Conservation (phyloP, 2,797 vertebrate species). For the Sternotherus odoratus region DNA sequence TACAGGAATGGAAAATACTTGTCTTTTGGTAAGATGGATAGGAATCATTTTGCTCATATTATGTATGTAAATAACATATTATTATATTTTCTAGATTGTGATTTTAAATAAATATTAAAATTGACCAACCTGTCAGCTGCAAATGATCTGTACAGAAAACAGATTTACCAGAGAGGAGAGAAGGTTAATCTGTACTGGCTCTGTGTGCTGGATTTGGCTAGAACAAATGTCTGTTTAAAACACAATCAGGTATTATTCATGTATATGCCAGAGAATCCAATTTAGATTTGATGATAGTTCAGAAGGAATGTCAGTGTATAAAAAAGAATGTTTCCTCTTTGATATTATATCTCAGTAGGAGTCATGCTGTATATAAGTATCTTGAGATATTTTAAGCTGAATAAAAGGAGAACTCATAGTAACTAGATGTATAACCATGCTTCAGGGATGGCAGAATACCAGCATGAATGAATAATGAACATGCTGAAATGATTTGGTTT, state of each 20-base stretch:
- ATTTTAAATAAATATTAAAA: neutral
- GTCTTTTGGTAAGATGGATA: neutral
- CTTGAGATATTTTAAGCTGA: neutral
- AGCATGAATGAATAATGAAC: neutral
- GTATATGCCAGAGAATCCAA: neutral
- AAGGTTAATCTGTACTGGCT: neutral
- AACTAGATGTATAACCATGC: neutral
- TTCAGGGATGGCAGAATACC: neutral
- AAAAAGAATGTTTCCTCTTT: neutral
- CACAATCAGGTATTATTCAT: neutral
- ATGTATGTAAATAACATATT: neutral
- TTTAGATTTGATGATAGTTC: neutral
- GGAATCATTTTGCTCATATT: neutral
- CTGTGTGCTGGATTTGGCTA: neutral
- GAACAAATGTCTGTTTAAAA: neutral
- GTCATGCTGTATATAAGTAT: neutral
- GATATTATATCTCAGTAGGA: neutral
- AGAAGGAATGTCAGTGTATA: neutral
- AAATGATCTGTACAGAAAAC: neutral
- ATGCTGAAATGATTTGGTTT: constrained; percentile 3
- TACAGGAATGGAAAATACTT: neutral
- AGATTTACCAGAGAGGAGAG: neutral
- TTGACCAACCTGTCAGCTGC: neutral
- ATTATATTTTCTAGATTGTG: neutral
- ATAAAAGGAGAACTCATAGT: neutral